phyloP scores from a whole-genome alignment of 2,113 vertebrate species.

The Lophura nycthemera region DNA sequence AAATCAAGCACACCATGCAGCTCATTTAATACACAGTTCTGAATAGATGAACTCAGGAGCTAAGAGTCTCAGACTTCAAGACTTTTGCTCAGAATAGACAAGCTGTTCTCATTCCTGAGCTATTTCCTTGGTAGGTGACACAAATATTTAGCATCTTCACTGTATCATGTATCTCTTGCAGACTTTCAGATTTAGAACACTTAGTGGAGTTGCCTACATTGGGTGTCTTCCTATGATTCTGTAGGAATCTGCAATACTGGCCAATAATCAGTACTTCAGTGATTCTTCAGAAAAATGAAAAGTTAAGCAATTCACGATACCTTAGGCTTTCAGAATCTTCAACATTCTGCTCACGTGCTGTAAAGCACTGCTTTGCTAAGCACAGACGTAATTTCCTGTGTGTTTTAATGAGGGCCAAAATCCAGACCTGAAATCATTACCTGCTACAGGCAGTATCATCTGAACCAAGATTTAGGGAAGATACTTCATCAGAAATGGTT shows the following conservation, averaged over 20 bases:
- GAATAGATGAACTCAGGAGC: background rate
- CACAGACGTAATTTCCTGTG: background rate
- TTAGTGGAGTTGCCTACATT: background rate
- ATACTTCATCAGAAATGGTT: background rate
- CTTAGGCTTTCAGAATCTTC: background rate
- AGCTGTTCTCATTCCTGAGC: background rate
- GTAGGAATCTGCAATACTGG: background rate
- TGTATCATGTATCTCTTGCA: background rate
- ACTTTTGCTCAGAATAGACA: background rate
- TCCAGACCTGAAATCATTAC: background rate
- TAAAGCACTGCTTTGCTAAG: background rate
- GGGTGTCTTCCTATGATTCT: background rate
- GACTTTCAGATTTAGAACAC: background rate
- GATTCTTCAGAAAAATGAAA: background rate
- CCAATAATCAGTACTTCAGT: background rate
- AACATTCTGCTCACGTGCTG: background rate
- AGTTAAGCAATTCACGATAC: background rate
- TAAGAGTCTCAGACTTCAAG: conserved; percentile 10
- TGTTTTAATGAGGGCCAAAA: background rate
- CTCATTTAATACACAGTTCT: background rate
- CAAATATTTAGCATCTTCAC: background rate
- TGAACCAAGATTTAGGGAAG: background rate
- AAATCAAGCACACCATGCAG: background rate
- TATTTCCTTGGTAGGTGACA: background rate
- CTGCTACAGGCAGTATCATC: background rate